Base-by-base conservation (phyloP, 2,797 vertebrate species). In the Clarias laeviceps region DNA sequence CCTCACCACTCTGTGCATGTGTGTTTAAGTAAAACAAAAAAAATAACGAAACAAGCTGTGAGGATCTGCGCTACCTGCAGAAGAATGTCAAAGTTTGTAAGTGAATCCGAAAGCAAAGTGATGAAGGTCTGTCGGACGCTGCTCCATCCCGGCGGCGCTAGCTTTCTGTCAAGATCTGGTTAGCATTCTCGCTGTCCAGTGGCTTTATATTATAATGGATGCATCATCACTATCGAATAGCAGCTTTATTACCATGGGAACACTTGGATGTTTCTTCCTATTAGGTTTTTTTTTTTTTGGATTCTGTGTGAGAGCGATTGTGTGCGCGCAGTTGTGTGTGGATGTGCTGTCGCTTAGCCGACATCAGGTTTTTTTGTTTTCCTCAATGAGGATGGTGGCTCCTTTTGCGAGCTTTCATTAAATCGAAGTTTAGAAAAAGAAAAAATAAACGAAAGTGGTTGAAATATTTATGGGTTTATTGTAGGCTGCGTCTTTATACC, bases 361-460 rank as follows among this genome's bases (percentile, higher is more conserved):
- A 98, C 97, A 99, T 98, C 96, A 97, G 97, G 96, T 54, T 88
- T 97, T 98, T 99, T 98, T 97, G 97, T 99, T 99, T 99, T 99
- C 95, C 98, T 99, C 98, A 99, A 96, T 98, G 98, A 99, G 98
- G 98, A 99, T 96, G 96, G 97, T 97, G 97, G 97, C 97, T 98
- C 97, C 96, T 88, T 96, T 97, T 97, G 96, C 96, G 97, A 98
- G 97, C 97, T 95, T 97, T 98, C 97, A 97, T 98, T 97, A 97
- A 97, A 96, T 96, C 96, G 95, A 97, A 97, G 95, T 97, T 94
- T 94, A 92, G 92, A 92, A 91, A 74, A 64, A 45, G 45, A 64
- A 64, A 57, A 84, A 70, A 81, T 69, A 56, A 68, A 32, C 9
- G 94, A 97, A 97, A 96, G 92, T 96, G 96, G 96, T 96, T 96